Percentiles rank a stretch among this genome's conserved stretches.
Conservation (phyloP, 2,113 vertebrate genomes). For the Paraplagusia blochii region DNA sequence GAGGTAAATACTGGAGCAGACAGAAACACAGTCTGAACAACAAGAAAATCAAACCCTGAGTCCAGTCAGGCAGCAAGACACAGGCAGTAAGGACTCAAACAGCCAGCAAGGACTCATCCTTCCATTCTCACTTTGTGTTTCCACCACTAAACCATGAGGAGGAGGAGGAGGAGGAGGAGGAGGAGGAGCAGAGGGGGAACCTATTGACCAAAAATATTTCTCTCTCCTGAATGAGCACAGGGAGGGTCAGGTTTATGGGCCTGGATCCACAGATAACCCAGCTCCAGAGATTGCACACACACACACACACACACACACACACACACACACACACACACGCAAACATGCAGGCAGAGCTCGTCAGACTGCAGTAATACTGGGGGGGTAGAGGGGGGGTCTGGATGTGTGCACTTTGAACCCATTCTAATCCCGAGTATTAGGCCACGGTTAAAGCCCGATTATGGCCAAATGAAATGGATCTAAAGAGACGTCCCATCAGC, state of each 20-base stretch:
- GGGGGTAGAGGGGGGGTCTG: conserved; percentile 56
- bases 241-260: conserved; percentile 68
- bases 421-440: conserved; percentile 72
- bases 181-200: conserved; percentile 37
- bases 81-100: conserved; percentile 40
- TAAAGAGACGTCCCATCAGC: conserved; percentile 73
- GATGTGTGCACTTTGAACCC: conserved; percentile 77
- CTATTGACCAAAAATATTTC: conserved; percentile 73
- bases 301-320: conserved; percentile 33
- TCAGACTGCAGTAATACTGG: conserved; percentile 71
- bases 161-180: conserved; percentile 39
- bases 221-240: conserved; percentile 70
- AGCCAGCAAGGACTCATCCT: conserved; percentile 46
- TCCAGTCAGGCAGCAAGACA: conserved; percentile 34
- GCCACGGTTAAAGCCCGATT: conserved; percentile 71
- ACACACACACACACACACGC: conserved; percentile 16
- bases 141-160: conserved; percentile 42
- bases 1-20: conserved; percentile 46
- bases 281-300: conserved; percentile 56
- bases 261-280: conserved; percentile 71
- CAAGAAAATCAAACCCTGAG: conserved; percentile 21
- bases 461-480: conserved; percentile 72
- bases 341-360: conserved; percentile 54
- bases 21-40: conserved; percentile 41
- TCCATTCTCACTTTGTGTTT: conserved; percentile 58